Percentiles rank a stretch among this genome's conserved stretches.
Conservation (phyloP, 2,797 vertebrate genomes). For the Chiropotes sagulatus region DNA sequence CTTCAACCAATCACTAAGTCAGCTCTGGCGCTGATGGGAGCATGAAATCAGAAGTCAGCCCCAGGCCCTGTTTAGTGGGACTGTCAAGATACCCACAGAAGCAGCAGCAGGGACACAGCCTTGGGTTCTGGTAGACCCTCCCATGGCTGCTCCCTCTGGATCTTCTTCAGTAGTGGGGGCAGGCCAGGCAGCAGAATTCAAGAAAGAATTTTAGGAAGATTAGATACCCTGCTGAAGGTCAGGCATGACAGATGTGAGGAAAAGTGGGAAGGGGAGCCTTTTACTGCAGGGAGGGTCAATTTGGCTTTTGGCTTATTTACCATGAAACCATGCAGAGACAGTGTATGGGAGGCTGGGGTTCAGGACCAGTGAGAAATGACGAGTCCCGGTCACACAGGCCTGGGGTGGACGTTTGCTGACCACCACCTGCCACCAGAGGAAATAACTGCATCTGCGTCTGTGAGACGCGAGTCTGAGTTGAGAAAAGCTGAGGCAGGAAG, state of each 20-base stretch:
- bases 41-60: background rate
- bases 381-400: too few relatives aligned
- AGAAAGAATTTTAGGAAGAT: background rate
- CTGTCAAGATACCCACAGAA: background rate
- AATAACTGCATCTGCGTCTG: background rate
- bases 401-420: background rate
- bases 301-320: background rate
- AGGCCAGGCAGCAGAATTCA: background rate
- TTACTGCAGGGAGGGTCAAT: too few relatives aligned
- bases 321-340: background rate
- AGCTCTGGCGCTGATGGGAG: background rate
- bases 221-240: background rate
- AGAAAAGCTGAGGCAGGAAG: background rate
- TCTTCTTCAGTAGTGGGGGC: background rate
- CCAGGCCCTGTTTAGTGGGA: too few relatives aligned
- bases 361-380: background rate
- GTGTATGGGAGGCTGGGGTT: background rate
- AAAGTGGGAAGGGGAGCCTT: background rate
- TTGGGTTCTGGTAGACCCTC: background rate
- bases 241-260: background rate
- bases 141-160: background rate
- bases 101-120: background rate
- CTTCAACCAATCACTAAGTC: background rate
- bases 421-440: background rate
- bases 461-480: background rate